Base-by-base conservation (phyloP, 2,888 invertebrate genomes). In the Deroplatys truncata region DNA sequence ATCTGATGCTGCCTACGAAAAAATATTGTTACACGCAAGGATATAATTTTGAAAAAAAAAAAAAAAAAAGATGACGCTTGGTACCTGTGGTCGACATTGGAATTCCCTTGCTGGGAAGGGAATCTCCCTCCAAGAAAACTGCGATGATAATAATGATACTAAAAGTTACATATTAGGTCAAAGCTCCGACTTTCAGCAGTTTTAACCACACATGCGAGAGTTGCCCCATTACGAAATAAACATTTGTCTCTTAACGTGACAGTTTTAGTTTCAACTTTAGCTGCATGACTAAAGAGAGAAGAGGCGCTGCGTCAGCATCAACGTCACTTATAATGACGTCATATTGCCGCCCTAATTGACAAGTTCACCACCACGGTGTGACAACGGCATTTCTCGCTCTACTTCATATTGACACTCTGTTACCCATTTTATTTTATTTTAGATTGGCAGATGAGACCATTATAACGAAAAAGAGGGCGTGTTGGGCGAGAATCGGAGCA, bases 321-420 rank as follows among this genome's bases (percentile, higher is more conserved):
- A 87, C 87, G 82, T 35, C 86, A 86, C 86, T 86, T 86, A 82
- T 82, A 86, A 86, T 86, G 86, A 86, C 86, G 86, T 86, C 86
- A 86, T 28, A 82, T 72, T 72, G 56, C 87, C 82, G 84, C 28
- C 84, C 86, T 89, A 89, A 89, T 89, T 89, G 89, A 89, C 89
- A 89, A 89, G 89, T 89, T 86, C 89, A 72, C 89, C 89, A 89
- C 84, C 89, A 86, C 86, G 85, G 89, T 86, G 89, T 85, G 56
- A 89, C 87, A 82, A 82, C 31, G 87, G 82, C 87, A 87, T 82
- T 82, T 87, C 82, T 20, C 56, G 28, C 43, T 82, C 83, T 87
- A 87, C 87, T 87, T 87, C 87, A 87, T 87, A 87, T 87, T 87
- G 87, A 87, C 87, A 87, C 87, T 87, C 56, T 72, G 56, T 72